These are phyloP conservation scores for Serripes groenlandicus DNA, from an alignment of 2,888 invertebrate species.

Conservation along the genomic window DNA sequence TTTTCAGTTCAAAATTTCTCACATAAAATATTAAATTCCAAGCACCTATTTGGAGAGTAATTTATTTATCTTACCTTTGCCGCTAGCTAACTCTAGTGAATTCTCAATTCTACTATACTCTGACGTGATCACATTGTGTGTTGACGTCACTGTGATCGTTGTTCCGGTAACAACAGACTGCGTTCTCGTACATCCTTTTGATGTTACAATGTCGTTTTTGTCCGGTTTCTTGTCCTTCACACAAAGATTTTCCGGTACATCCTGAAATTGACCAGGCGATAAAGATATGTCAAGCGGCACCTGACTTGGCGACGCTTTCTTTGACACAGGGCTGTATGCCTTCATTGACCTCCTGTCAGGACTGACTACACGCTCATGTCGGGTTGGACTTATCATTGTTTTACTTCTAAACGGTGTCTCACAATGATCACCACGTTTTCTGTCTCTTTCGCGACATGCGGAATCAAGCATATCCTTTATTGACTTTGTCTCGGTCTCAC, in stretches of 20 bases:
- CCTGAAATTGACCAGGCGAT: conserved; percentile 38
- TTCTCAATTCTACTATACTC: conserved; percentile 11
- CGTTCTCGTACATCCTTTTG: conserved; percentile 42
- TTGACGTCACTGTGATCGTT: conserved; percentile 66
- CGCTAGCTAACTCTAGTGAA: not conserved
- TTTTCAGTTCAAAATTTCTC: too few relatives aligned
- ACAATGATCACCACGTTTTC: conserved; percentile 2
- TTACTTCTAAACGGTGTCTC: not conserved
- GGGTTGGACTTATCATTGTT: conserved; percentile 34
- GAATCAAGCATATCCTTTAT: conserved; percentile 16
- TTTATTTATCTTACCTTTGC: conserved; percentile 10
- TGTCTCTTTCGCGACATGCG: conserved; percentile 19
- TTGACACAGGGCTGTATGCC: conserved; percentile 36
- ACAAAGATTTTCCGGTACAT: conserved; percentile 66
- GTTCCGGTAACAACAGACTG: conserved; percentile 63
- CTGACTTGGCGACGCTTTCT: not conserved
- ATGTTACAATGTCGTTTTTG: not conserved
- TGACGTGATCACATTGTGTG: conserved; percentile 51
- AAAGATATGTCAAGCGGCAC: not conserved
- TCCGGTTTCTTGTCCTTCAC: conserved; percentile 54
- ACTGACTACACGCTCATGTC: conserved; percentile 45
- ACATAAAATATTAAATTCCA: too few relatives aligned
- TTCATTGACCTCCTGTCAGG: conserved; percentile 34
- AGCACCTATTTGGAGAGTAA: too few relatives aligned
- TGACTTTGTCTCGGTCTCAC: not conserved